Evolutionary conservation across 2,888 invertebrate genomes (phyloP).

Genomic region (Tachina lurida): DNA sequence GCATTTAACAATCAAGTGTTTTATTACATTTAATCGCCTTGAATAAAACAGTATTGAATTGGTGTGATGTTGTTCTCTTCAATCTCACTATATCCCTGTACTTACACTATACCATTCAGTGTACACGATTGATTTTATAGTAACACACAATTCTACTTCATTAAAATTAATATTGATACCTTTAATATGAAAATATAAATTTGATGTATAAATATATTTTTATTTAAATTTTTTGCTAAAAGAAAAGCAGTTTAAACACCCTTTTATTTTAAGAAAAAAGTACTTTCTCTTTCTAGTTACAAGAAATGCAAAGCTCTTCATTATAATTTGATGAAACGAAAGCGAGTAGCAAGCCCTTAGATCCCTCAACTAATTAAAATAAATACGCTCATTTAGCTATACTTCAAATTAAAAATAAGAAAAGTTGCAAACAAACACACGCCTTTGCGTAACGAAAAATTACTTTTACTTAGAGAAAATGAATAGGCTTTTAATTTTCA

Average conservation of each 20-base stretch:
- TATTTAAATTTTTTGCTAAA: too few species aligned
- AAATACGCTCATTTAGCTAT: slow-evolving; percentile 70
- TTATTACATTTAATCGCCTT: too few species aligned
- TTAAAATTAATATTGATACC: too few species aligned
- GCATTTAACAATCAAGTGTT: too few species aligned
- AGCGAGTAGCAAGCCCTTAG: not conserved
- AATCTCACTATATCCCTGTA: too few species aligned
- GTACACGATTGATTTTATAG: too few species aligned
- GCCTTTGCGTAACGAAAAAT: slow-evolving; percentile 20
- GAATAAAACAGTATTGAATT: too few species aligned
- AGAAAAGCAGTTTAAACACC: not conserved
- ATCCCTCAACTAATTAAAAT: slow-evolving; percentile 71
- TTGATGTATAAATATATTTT: too few species aligned
- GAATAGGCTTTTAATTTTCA: slow-evolving; percentile 71
- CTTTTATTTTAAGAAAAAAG: not conserved
- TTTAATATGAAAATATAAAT: too few species aligned
- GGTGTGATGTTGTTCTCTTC: too few species aligned
- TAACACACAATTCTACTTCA: too few species aligned
- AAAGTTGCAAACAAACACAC: slow-evolving; percentile 3
- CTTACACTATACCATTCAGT: too few species aligned
- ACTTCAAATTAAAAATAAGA: slow-evolving; percentile 59
- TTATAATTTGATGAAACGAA: slow-evolving; percentile 31
- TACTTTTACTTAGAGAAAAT: slow-evolving; percentile 58
- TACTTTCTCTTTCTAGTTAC: not conserved
- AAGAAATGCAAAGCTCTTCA: not conserved